Evolutionary conservation across 2,888 invertebrate species (phyloP).

Genomic region (Heterodera filipjevi): DNA sequence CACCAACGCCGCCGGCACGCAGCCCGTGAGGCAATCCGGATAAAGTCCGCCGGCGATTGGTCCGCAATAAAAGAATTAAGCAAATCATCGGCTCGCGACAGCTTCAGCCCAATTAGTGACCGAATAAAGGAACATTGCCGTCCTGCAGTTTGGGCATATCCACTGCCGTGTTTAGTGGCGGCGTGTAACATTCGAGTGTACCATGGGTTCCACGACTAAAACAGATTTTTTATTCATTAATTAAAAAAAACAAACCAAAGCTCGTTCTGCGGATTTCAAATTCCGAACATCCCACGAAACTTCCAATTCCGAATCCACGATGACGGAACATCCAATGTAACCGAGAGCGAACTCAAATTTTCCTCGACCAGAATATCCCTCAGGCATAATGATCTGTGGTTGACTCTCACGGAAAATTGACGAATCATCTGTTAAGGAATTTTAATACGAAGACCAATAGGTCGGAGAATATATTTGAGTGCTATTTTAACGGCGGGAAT

Average conservation of each 20-base stretch:
- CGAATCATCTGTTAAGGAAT: constrained; percentile 57
- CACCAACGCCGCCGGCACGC: constrained; percentile 53
- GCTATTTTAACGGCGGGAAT: too few relatives aligned
- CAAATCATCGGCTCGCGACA: constrained; percentile 58
- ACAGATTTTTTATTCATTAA: not conserved
- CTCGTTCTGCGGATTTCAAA: constrained; percentile 46
- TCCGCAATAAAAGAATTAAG: constrained; percentile 61
- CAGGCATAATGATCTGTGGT: constrained; percentile 63
- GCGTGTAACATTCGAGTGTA: constrained; percentile 57
- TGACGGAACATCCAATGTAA: constrained; percentile 62
- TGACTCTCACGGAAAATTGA: constrained; percentile 56
- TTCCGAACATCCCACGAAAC: constrained; percentile 56
- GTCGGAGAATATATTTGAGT: too few relatives aligned
- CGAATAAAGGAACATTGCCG: constrained; percentile 61
- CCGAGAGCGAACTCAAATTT: constrained; percentile 63
- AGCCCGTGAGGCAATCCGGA: constrained; percentile 57
- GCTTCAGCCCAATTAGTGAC: constrained; percentile 54
- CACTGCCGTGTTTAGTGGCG: constrained; percentile 62
- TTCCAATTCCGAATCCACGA: constrained; percentile 57
- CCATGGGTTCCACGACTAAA: constrained; percentile 2
- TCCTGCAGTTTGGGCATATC: constrained; percentile 60
- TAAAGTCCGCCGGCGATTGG: constrained; percentile 63
- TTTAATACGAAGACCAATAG: too few relatives aligned
- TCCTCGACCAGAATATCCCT: constrained; percentile 59
- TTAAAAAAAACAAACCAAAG: not conserved